A percentile compares a stretch with the other conserved stretches of the same genome.
Conservation (phyloP, 2,888 invertebrate genomes). For the Tiliacea aurago region DNA sequence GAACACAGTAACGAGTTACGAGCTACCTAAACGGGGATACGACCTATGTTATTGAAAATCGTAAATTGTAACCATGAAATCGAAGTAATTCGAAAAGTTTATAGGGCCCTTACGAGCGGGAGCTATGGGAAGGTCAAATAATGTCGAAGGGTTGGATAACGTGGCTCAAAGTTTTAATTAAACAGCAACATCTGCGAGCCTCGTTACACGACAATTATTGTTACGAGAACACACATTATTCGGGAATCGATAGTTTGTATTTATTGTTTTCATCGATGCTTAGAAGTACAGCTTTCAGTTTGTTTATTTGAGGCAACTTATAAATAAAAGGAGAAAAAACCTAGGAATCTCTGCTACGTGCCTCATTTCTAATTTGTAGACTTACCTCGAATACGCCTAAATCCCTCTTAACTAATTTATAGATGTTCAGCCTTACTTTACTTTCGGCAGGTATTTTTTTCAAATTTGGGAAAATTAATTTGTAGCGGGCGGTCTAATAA, state of each 20-base stretch:
- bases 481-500: conserved; percentile 20
- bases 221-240: conserved; percentile 77
- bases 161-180: conserved; percentile 88
- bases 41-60: conserved; percentile 71
- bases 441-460: conserved; percentile 41
- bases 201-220: conserved; percentile 85
- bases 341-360: conserved; percentile 36
- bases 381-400: conserved; percentile 44
- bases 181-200: conserved; percentile 85
- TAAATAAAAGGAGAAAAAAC: conserved; percentile 18
- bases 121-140: conserved; percentile 80
- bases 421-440: conserved; percentile 38
- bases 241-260: conserved; percentile 63
- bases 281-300: conserved; percentile 14
- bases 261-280: conserved; percentile 38
- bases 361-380: conserved; percentile 41
- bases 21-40: conserved; percentile 61
- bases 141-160: conserved; percentile 83
- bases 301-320: conserved; percentile 18
- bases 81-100: conserved; percentile 76
- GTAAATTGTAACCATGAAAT: conserved; percentile 73
- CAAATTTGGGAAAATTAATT: conserved; percentile 46
- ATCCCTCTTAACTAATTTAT: conserved; percentile 55
- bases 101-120: conserved; percentile 74
- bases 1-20: conserved; percentile 65